Evolutionary conservation across 2,888 invertebrate genomes (phyloP), one percentile per base, ranked within the genome.

Genomic region (Cyclophora albipunctata): DNA sequence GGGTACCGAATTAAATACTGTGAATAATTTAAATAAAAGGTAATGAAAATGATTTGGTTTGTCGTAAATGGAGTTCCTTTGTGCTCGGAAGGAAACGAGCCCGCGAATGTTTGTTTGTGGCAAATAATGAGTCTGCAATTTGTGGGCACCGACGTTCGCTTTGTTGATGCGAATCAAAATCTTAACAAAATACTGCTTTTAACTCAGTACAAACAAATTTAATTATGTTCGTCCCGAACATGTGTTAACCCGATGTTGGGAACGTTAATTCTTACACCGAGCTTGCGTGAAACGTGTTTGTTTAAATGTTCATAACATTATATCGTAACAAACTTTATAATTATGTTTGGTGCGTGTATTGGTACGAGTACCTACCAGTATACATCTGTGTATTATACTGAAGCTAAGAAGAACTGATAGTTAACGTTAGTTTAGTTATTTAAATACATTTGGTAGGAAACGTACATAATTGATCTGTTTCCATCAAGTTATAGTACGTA

Each of bases 121-220:
- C 78, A 83, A 84, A 86, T 84, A 87, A 84, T 85, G 82, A 83
- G 79, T 73, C 77, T 73, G 82, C 85, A 82, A 86, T 84, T 86
- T 86, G 85, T 75, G 81, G 75, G 71, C 73, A 69, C 69, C 76
- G 75, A 71, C 76, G 73, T 71, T 71, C 71, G 78, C 78, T 79
- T 76, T 81, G 80, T 81, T 81, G 77, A 78, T 78, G 76, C 69
- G 77, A 81, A 84, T 81, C 80, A 80, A 77, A 83, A 79, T 75
- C 76, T 77, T 75, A 75, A 77, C 78, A 78, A 80, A 80, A 79
- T 76, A 75, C 63, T 66, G 68, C 68, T 69, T 65, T 66, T 66
- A 70, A 68, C 66, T 20, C 20, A 20, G 20, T 5, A 62, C 61
- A 66, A 68, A 71, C 71, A 66, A 69, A 71, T 71, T 72, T 74